phyloP scores from a whole-genome alignment of 2,797 vertebrate species.

The Dendrocincla fuliginosa region DNA sequence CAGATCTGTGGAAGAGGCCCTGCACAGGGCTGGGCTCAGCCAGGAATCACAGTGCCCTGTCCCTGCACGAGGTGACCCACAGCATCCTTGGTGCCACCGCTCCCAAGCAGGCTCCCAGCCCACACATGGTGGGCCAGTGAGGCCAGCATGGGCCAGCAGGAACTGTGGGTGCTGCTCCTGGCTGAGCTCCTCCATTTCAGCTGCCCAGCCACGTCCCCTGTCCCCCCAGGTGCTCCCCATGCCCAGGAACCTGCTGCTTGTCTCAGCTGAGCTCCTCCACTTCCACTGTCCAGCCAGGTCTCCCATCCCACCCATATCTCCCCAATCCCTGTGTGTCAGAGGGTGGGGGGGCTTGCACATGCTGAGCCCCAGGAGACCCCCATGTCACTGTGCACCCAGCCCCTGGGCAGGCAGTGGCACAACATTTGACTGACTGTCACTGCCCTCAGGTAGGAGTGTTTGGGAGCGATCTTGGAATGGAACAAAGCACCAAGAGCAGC shows the following conservation, averaged over 20 bases:
- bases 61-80: background rate
- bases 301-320: background rate
- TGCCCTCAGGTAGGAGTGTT: background rate
- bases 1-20: background rate
- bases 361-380: background rate
- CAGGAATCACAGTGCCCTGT: fast-evolving
- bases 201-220: background rate
- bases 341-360: fast-evolving
- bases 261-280: background rate
- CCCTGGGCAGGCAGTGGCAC: fast-evolving
- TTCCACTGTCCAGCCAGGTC: fast-evolving
- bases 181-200: background rate
- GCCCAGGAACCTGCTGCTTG: background rate
- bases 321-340: background rate
- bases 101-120: background rate
- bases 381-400: fast-evolving
- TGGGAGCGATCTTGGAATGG: background rate
- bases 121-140: fast-evolving
- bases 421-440: background rate
- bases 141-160: background rate
- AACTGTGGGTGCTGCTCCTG: fast-evolving
- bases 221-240: fast-evolving
- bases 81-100: fast-evolving
- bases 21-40: background rate
- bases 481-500: background rate